Evolutionary conservation across 2,113 vertebrate genomes (phyloP), one percentile per base, ranked within the genome.

Genomic region (Rhabdornis inornatus): DNA sequence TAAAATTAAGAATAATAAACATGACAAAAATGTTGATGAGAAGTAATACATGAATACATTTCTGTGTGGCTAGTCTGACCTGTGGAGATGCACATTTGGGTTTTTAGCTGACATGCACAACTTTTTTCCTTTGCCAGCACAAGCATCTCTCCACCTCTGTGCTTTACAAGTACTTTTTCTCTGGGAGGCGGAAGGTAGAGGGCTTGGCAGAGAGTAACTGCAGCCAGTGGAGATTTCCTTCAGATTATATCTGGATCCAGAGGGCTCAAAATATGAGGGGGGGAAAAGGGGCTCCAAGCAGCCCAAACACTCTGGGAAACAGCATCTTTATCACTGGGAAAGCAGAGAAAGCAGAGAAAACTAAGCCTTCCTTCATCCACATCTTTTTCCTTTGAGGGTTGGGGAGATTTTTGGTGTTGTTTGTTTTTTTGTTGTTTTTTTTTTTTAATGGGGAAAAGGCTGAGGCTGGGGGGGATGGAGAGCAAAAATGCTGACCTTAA

Each of bases 401-500:
- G 30, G 15, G 14, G 14, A 13, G 11, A 31, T 59, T 56, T 90
- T 60, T 44, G 11, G 20, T 33, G 52, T 14, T 44, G 72, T 47
- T 60, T 33, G 52, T 14, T 44, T 64, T 47, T 60, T 28, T 47
- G 13, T 83, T 47, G 21, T 10, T 8, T 11, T 45, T 37, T 55
- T 89, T 93, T 89, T 83, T 60, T 21, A 28, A 37, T 11, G 45
- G 44, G 47, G 33, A 28, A 66, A 56, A 63, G 50, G n/a, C 28
- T 11, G 71, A 37, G 47, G 40, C 17, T 35, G n/a, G 42, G n/a
- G 49, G 19, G 24, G 27, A 23, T 53, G 86, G 82, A 77, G 31
- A 81, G 94, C 94, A 97, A 96, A 98, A 97, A 97, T 64, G 98
- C 98, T 97, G 96, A 95, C 96, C 97, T 98, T 98, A 98, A 98